Conservation (phyloP, 2,113 vertebrate species). For the Rattus norvegicus region GRCr8 NC_086031.1:32475001-32475500, state of each 20-base stretch:
- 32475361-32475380: no score
- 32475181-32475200: slow-evolving; percentile 90
- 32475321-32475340: background rate
- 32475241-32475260: slow-evolving; percentile 87
- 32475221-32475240: slow-evolving; percentile 88
- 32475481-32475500: background rate
- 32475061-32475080: slow-evolving; percentile 91
- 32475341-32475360: background rate
- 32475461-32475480: background rate
- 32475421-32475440: no score
- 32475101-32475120: slow-evolving; percentile 89
- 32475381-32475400: background rate
- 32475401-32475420: background rate
- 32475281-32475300: slow-evolving; percentile 74
- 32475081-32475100: slow-evolving; percentile 89
- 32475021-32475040: slow-evolving; percentile 96
- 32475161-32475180: slow-evolving; percentile 89
- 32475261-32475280: slow-evolving; percentile 72
- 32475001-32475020: slow-evolving; percentile 92
- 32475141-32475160: slow-evolving; percentile 88
- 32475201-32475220: slow-evolving; percentile 89
- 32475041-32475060: slow-evolving; percentile 91
- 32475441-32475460: background rate
- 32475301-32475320: background rate
- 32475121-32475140: slow-evolving; percentile 88